Conservation (phyloP, 2,888 invertebrate species). For the Iphiclides podalirius region DNA sequence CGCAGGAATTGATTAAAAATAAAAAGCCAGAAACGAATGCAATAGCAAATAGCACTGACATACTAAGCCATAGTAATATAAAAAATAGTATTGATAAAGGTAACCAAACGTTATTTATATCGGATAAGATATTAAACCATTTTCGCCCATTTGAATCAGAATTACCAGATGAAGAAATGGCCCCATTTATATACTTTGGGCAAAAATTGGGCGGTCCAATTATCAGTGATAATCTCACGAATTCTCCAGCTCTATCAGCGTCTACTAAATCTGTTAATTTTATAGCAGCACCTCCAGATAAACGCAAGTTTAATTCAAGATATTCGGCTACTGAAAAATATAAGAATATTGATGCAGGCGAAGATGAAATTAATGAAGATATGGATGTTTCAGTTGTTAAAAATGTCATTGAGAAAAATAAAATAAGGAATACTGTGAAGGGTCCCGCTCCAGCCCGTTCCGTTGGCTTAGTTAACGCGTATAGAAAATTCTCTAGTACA, state of each 20-base stretch:
- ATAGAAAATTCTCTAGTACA: conserved; percentile 62
- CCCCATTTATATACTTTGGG: conserved; percentile 85
- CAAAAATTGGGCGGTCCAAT: conserved; percentile 76
- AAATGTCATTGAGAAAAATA: conserved; percentile 75
- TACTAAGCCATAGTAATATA: conserved; percentile 45
- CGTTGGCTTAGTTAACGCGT: conserved; percentile 69
- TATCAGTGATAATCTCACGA: conserved; percentile 66
- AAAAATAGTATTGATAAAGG: conserved; percentile 63
- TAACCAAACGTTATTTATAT: conserved; percentile 80
- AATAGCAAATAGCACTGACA: conserved; percentile 60
- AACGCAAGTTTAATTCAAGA: conserved; percentile 67
- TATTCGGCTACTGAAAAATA: conserved; percentile 74
- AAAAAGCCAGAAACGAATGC: conserved; percentile 53
- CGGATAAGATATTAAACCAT: conserved; percentile 82
- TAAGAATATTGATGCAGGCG: conserved; percentile 70
- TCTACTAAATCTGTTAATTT: conserved; percentile 73
- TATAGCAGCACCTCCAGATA: conserved; percentile 61
- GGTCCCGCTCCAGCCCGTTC: conserved; percentile 72
- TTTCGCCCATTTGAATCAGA: conserved; percentile 82
- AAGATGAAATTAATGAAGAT: conserved; percentile 79
- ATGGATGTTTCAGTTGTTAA: conserved; percentile 82
- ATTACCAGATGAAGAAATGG: conserved; percentile 83
- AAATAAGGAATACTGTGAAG: conserved; percentile 73
- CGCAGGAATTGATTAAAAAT: conserved; percentile 41
- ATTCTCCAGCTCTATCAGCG: conserved; percentile 68